phyloP scores from a whole-genome alignment of 2,888 invertebrate genomes.

The Standfussiana lucernea region DNA sequence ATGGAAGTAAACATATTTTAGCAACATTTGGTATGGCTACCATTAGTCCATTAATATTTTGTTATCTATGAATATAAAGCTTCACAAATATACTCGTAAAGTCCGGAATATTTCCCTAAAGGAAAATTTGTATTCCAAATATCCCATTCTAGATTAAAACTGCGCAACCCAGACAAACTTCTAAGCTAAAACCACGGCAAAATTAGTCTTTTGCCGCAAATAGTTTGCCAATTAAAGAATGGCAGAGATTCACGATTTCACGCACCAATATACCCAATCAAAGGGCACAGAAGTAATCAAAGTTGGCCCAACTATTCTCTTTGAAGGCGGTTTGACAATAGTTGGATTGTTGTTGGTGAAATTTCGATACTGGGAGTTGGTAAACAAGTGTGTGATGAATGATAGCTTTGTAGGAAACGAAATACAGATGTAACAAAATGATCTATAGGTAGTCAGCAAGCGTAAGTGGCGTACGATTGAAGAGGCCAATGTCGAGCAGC shows the following conservation, averaged over 20 bases:
- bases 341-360: constrained; percentile 37
- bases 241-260: constrained; percentile 32
- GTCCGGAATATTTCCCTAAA: background rate
- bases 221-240: constrained; percentile 37
- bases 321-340: constrained; percentile 33
- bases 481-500: too few relatives aligned
- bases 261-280: constrained; percentile 56
- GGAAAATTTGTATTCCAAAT: background rate
- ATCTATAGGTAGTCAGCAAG: too few relatives aligned
- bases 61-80: too few relatives aligned
- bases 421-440: too few relatives aligned
- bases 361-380: constrained; percentile 14
- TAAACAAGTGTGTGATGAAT: constrained; percentile 14
- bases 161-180: background rate
- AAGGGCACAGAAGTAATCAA: constrained; percentile 55
- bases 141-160: background rate
- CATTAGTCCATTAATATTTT: too few relatives aligned
- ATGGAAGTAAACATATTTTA: too few relatives aligned
- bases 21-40: background rate
- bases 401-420: background rate
- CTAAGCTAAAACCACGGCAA: constrained; percentile 1
- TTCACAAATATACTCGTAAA: background rate
- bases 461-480: too few relatives aligned
- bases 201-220: constrained; percentile 24
- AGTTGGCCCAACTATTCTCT: constrained; percentile 58